Conservation (phyloP, 2,797 vertebrate genomes). For the Podarcis siculus region DNA sequence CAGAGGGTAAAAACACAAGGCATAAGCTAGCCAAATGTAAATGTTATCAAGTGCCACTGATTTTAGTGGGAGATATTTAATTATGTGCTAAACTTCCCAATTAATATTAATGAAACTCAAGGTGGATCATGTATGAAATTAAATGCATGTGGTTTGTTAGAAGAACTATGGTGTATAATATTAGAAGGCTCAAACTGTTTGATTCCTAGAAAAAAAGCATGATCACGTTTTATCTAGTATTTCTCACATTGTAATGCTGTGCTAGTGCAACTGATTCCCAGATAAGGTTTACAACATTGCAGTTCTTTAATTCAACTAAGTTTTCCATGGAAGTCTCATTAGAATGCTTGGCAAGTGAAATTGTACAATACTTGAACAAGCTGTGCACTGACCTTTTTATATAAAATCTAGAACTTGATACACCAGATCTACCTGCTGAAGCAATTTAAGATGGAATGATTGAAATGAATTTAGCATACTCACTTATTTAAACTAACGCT, state of each 20-base stretch:
- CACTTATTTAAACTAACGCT: conserved; percentile 37
- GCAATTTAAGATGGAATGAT: conserved; percentile 39
- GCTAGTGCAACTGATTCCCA: neutral
- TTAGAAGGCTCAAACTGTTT: neutral
- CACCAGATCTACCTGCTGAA: conserved; percentile 43
- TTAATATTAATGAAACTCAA: neutral
- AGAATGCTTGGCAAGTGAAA: neutral
- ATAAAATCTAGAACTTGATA: conserved; percentile 48
- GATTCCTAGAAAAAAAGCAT: neutral
- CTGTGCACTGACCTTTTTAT: conserved; percentile 32
- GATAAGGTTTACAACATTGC: neutral
- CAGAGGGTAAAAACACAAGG: neutral
- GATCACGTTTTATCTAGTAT: too few relatives aligned
- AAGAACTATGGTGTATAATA: neutral
- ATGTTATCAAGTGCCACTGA: neutral
- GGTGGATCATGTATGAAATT: neutral
- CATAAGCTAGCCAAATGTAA: neutral
- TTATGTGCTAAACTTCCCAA: neutral
- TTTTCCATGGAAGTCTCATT: conserved; percentile 15
- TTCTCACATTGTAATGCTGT: neutral
- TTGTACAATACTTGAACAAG: conserved; percentile 10
- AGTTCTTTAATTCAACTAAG: neutral
- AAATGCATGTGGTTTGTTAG: neutral
- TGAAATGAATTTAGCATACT: conserved; percentile 38
- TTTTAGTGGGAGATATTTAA: neutral